phyloP scores from a whole-genome alignment of 2,888 invertebrate genomes.

The Cantharis nigra region DNA sequence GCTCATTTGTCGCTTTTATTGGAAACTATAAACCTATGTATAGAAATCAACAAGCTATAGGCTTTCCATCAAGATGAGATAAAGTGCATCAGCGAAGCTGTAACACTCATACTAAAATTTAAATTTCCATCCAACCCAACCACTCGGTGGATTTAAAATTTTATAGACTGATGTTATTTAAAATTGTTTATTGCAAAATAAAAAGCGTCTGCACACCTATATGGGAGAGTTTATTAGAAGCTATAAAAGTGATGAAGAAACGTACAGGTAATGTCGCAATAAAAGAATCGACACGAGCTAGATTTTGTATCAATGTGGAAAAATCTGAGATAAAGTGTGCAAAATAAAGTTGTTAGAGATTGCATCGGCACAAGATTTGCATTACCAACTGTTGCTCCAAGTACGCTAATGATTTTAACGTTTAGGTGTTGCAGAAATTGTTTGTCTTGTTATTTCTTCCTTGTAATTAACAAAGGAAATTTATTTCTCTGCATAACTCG shows the following conservation, averaged over 20 bases:
- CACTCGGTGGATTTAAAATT: not conserved
- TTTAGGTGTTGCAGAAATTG: conserved; percentile 19
- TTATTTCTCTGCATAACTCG: not conserved
- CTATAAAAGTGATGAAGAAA: not conserved
- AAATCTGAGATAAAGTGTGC: conserved; percentile 31
- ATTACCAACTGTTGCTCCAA: conserved; percentile 32
- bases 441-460: conserved; percentile 20
- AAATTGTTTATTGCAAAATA: not conserved
- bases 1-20: not conserved
- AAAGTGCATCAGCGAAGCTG: not conserved
- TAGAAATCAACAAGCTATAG: not conserved
- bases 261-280: conserved; percentile 11
- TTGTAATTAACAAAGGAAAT: not conserved
- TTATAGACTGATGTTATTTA: not conserved
- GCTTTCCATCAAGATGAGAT: not conserved
- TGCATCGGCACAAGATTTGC: conserved; percentile 31
- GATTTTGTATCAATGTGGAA: conserved; percentile 19
- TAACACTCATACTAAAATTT: not conserved
- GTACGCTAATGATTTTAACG: conserved; percentile 32
- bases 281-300: conserved; percentile 27
- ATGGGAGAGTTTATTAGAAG: not conserved
- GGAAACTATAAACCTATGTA: not conserved
- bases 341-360: conserved; percentile 35
- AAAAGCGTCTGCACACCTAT: not conserved
- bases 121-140: not conserved